Evolutionary conservation across 2,888 invertebrate species (phyloP).

Genomic region (Tuberolachnus salignus): DNA sequence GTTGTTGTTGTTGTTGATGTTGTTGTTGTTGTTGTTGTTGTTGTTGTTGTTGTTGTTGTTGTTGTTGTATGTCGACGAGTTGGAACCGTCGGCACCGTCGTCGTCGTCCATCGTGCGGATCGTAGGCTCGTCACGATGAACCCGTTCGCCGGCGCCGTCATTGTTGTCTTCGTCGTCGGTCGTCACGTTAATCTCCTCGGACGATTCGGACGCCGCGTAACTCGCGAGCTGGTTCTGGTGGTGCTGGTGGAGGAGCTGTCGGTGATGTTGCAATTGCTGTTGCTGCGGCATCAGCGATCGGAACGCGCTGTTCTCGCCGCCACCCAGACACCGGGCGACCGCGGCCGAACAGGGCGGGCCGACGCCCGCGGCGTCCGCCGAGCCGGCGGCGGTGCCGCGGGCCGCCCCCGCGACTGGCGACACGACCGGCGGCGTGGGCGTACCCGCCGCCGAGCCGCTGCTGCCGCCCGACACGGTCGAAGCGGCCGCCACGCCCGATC

Average conservation of each 20-base stretch:
- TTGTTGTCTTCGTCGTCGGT: slow-evolving; percentile 68
- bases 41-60: slow-evolving; percentile 20
- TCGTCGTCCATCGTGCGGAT: slow-evolving; percentile 60
- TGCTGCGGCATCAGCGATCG: slow-evolving; percentile 73
- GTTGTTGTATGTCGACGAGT: slow-evolving; percentile 13
- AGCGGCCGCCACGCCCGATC: slow-evolving; percentile 62
- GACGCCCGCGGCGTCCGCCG: slow-evolving; percentile 62
- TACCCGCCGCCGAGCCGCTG: slow-evolving; percentile 61
- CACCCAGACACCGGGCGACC: slow-evolving; percentile 63
- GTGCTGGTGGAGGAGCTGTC: slow-evolving; percentile 61
- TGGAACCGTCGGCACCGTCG: background rate
- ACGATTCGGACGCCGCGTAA: slow-evolving; percentile 60
- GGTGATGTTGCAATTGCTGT: slow-evolving; percentile 19
- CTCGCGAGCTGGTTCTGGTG: slow-evolving; percentile 60
- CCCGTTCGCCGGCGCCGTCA: slow-evolving; percentile 60
- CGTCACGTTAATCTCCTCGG: slow-evolving; percentile 82
- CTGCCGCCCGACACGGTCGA: slow-evolving; percentile 62
- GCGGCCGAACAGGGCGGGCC: slow-evolving; percentile 60
- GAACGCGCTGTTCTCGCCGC: slow-evolving; percentile 90
- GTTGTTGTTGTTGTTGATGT: slow-evolving; percentile 21
- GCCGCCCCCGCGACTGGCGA: slow-evolving; percentile 61
- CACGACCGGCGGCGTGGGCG: slow-evolving; percentile 68
- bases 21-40: background rate
- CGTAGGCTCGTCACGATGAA: slow-evolving; percentile 60
- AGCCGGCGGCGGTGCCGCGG: slow-evolving; percentile 63